Evolutionary conservation across 2,797 vertebrate genomes (phyloP).

Genomic region (Aulostomus chinensis): DNA sequence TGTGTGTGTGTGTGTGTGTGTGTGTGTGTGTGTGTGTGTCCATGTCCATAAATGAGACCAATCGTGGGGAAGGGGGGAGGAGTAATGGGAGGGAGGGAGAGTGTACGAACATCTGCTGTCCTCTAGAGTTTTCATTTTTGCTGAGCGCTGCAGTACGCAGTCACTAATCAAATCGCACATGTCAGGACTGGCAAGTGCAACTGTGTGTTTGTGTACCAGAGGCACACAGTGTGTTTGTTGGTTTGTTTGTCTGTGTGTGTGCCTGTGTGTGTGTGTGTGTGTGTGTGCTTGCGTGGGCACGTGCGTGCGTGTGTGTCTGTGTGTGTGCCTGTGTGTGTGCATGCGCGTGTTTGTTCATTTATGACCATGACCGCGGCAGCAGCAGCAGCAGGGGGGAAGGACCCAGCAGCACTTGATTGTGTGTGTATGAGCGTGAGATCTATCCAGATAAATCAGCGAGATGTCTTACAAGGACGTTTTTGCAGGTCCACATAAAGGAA

Average conservation of each 20-base stretch:
- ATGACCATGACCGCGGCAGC: slow-evolving; percentile 26
- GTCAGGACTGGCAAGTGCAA: slow-evolving; percentile 72
- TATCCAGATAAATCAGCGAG: not conserved
- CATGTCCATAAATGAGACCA: slow-evolving; percentile 54
- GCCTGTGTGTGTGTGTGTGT: slow-evolving; percentile 32
- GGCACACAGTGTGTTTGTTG: slow-evolving; percentile 12
- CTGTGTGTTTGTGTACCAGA: slow-evolving; percentile 41
- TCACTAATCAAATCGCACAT: slow-evolving; percentile 80
- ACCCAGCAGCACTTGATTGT: slow-evolving; percentile 9
- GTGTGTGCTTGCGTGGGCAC: slow-evolving; percentile 39
- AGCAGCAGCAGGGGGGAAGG: slow-evolving; percentile 33
- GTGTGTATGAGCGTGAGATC: slow-evolving; percentile 18
- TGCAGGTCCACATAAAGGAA: not conserved
- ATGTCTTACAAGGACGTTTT: slow-evolving; percentile 3
- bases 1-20: slow-evolving; percentile 10
- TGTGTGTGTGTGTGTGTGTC: slow-evolving; percentile 29
- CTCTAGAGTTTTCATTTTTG: slow-evolving; percentile 76
- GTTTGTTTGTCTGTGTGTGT: slow-evolving; percentile 26
- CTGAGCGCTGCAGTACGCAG: slow-evolving; percentile 75
- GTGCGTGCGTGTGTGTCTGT: slow-evolving; percentile 14
- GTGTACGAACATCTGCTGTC: slow-evolving; percentile 72
- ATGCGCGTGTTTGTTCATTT: slow-evolving; percentile 32
- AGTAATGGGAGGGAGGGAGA: slow-evolving; percentile 44
- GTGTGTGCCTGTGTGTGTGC: slow-evolving; percentile 28
- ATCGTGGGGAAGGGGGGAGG: slow-evolving; percentile 12